A percentile compares a stretch with the other conserved stretches of the same genome.
These are phyloP conservation scores for Procambarus clarkii DNA, from an alignment of 1,140 invertebrate genomes.

Conservation along the genomic window DNA sequence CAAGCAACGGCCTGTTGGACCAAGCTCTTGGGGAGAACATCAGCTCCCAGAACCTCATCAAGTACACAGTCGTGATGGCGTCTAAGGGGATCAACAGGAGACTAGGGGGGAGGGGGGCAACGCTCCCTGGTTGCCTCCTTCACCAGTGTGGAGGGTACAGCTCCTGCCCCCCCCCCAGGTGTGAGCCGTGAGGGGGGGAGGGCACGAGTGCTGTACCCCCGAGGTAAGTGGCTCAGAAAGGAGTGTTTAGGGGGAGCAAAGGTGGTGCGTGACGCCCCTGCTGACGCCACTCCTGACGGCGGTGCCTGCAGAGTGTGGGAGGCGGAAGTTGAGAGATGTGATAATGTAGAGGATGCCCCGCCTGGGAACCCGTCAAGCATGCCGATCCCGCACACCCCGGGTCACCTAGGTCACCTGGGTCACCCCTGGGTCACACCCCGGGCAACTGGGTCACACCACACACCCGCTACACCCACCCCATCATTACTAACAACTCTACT, in stretches of 20 bases:
- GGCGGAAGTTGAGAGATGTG: conserved; percentile 4
- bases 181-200: no score
- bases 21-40: no score
- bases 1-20: no score
- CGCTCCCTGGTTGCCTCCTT: no score
- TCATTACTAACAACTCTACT: background rate
- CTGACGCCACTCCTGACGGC: background rate
- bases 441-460: background rate
- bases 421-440: background rate
- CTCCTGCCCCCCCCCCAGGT: no score
- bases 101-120: no score
- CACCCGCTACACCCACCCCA: background rate
- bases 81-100: no score
- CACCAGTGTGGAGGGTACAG: no score
- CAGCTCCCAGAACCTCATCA: no score
- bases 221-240: background rate
- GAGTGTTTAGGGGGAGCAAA: background rate
- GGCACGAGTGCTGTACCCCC: no score
- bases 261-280: background rate
- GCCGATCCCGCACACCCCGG: conserved; percentile 22
- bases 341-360: background rate
- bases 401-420: background rate
- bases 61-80: no score
- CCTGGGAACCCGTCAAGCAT: background rate
- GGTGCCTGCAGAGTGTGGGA: background rate